Base-by-base conservation (phyloP, 2,797 vertebrate species). In the Malurus splendens region DNA sequence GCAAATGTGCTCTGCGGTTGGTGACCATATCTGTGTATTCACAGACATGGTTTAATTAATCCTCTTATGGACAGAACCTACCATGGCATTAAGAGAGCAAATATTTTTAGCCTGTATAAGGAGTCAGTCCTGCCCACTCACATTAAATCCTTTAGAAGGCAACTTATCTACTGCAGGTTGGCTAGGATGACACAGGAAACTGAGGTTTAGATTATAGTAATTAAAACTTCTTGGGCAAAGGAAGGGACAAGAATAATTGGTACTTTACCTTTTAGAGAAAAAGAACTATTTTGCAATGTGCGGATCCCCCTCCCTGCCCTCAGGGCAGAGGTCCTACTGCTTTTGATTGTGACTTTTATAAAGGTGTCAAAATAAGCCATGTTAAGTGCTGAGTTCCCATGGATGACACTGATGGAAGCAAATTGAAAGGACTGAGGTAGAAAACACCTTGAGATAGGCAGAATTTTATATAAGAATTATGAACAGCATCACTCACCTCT, bases 1-100 rank as follows among this genome's bases (percentile, higher is more conserved):
- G 55, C 5, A 2, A 50, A 59, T n/a, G 33, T 57, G 50, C 72
- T 93, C 78, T 88, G 74, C 2, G 0, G 88, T 61, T 81, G 77
- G 71, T 90, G 68, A 56, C 78, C 61, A 47, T 90, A 90, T 90
- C 90, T 74, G 44, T 82, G 36, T 82, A 74, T 84, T 93, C 88
- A 80, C 90, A 94, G 93, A 5, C 71, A 70, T 71, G 78, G 54
- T 77, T 93, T 94, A 85, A 93, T 93, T 91, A 94, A 94, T 93
- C 90, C 88, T 91, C 75, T 92, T 90, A 91, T 5, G 38, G 61
- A 77, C 47, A 77, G 87, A 94, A 79, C n/a, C 36, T 72, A 86
- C 65, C 47, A 61, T 68, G 72, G 75, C 65, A 93, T 92, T 94
- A 91, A 77, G 54, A 91, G 28, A 82, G 83, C 81, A 86, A 91